Conservation (phyloP, 2,888 invertebrate species). For the Amphipyra berbera region DNA sequence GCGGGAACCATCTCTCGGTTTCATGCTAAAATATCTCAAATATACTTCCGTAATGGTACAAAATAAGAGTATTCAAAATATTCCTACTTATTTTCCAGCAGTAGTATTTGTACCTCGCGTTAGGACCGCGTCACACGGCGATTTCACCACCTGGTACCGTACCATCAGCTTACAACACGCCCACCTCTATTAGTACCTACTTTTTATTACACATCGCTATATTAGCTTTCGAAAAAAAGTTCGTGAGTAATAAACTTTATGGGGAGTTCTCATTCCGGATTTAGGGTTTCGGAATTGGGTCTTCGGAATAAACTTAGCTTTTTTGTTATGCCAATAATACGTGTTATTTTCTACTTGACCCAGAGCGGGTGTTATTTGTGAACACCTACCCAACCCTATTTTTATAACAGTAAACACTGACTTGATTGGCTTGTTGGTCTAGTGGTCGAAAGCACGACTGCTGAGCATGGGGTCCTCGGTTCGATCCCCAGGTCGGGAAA, state of each 20-base stretch:
- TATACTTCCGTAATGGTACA: slow-evolving; percentile 2
- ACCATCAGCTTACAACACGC: slow-evolving; percentile 20
- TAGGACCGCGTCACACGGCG: slow-evolving; percentile 29
- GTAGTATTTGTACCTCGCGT: not conserved
- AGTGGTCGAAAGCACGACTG: too few species aligned
- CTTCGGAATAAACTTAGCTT: slow-evolving; percentile 28
- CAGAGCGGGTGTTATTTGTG: slow-evolving; percentile 24
- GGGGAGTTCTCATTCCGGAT: slow-evolving; percentile 25
- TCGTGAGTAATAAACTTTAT: slow-evolving; percentile 51
- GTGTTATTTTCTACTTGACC: slow-evolving; percentile 21
- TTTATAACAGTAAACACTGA: not conserved
- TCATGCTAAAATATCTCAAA: not conserved
- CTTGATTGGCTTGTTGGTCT: too few species aligned
- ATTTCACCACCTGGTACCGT: slow-evolving; percentile 50
- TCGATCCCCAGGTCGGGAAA: too few species aligned
- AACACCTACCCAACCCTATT: slow-evolving; percentile 12
- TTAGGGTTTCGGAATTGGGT: slow-evolving; percentile 5
- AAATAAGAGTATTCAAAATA: slow-evolving; percentile 20
- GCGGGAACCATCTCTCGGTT: too few species aligned
- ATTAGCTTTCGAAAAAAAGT: slow-evolving; percentile 34
- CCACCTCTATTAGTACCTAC: slow-evolving; percentile 20
- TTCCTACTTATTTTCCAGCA: not conserved
- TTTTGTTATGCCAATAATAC: slow-evolving; percentile 36
- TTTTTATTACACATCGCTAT: slow-evolving; percentile 45
- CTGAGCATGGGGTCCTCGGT: too few species aligned